Percentiles rank a stretch among this genome's conserved stretches.
Conservation (phyloP, 2,888 invertebrate species). For the Harmothoe impar region DNA sequence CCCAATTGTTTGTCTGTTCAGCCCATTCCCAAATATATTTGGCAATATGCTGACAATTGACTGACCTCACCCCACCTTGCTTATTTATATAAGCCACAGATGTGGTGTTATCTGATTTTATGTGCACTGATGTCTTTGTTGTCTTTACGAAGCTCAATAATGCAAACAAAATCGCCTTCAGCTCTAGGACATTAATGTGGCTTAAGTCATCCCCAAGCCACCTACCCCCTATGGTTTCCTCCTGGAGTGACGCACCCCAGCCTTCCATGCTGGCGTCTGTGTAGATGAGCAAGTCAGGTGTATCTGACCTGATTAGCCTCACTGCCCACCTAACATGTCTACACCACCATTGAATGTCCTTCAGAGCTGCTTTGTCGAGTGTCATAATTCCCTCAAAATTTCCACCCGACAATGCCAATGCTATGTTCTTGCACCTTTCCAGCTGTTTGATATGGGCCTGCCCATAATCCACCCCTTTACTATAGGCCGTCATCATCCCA, state of each 20-base stretch:
- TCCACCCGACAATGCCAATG: neutral
- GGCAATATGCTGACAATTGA: neutral
- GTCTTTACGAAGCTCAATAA: neutral
- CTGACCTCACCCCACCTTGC: neutral
- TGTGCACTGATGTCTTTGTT: neutral
- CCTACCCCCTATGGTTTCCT: neutral
- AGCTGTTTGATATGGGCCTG: neutral
- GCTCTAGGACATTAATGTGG: conserved; percentile 35
- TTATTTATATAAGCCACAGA: neutral
- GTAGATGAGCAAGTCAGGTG: neutral
- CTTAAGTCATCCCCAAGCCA: neutral
- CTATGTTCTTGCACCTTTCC: neutral
- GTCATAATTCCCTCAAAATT: conserved; percentile 1
- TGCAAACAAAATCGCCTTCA: neutral
- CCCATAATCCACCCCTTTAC: neutral
- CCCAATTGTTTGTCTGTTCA: neutral
- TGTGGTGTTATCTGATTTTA: neutral
- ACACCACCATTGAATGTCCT: neutral
- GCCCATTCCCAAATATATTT: conserved; percentile 35
- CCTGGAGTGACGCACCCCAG: neutral
- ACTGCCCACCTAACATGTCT: neutral
- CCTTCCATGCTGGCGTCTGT: neutral
- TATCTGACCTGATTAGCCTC: neutral
- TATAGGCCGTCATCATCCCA: neutral
- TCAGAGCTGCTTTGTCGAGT: neutral